A percentile compares a stretch with the other conserved stretches of the same genome.
phyloP scores from a whole-genome alignment of 2,888 invertebrate species.

The Scaptomyza cyrtandrae region DNA sequence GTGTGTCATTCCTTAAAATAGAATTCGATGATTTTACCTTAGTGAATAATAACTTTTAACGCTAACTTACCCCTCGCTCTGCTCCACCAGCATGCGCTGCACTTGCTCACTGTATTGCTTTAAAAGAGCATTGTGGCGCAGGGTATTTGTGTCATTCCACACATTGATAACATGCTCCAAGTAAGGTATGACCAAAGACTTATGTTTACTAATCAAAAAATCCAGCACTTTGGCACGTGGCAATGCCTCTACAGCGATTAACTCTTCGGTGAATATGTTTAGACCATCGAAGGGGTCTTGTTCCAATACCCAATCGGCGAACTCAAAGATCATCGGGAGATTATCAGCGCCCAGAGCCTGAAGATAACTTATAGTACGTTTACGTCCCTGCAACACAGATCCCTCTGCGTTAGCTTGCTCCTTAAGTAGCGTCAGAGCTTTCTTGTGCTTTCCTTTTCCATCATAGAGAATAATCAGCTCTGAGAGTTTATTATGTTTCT shows the following conservation, averaged over 20 bases:
- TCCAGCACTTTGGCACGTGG: conserved; percentile 95
- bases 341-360: conserved; percentile 94
- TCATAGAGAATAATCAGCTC: conserved; percentile 98
- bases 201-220: conserved; percentile 93
- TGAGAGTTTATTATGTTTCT: conserved; percentile 93
- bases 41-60: not conserved
- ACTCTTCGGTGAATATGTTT: conserved; percentile 94
- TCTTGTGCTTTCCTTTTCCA: conserved; percentile 95
- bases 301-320: conserved; percentile 95
- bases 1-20: conserved; percentile 43
- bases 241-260: conserved; percentile 93
- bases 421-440: conserved; percentile 94
- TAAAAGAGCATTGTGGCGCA: conserved; percentile 96
- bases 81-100: conserved; percentile 82
- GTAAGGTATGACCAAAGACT: conserved; percentile 94
- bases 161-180: conserved; percentile 96
- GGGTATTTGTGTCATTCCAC: conserved; percentile 93
- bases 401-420: conserved; percentile 88
- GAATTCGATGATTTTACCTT: not conserved
- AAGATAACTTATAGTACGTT: conserved; percentile 94
- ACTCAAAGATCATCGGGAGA: conserved; percentile 95
- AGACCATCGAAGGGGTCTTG: conserved; percentile 95
- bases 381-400: conserved; percentile 91
- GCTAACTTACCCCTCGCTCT: conserved; percentile 45
- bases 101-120: conserved; percentile 94